phyloP scores from a whole-genome alignment of 1,140 invertebrate genomes.

The Dendroctonus ponderosae region DNA sequence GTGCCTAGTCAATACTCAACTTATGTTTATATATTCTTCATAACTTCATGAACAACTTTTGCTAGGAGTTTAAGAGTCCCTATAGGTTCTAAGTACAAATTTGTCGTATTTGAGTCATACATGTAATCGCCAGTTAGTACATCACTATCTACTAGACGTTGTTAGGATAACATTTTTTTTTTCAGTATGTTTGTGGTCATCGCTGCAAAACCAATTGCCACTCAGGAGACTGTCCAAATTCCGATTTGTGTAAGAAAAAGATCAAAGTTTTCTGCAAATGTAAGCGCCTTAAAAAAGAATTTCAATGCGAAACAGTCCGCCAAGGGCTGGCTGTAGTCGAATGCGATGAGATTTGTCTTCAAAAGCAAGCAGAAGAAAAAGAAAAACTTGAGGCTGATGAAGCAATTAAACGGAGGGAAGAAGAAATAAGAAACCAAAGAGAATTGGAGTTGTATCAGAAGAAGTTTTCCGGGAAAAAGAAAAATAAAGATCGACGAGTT shows the following conservation, averaged over 20 bases:
- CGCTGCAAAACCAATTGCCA: slow-evolving; percentile 77
- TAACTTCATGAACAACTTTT: too few relatives aligned
- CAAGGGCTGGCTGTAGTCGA: slow-evolving; percentile 54
- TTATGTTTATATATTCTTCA: background rate
- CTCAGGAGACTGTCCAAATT: slow-evolving; percentile 66
- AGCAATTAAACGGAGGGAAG: slow-evolving; percentile 57
- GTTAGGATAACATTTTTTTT: slow-evolving; percentile 35
- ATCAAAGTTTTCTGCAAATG: slow-evolving; percentile 78
- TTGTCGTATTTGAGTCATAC: too few relatives aligned
- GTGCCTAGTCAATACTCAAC: too few relatives aligned
- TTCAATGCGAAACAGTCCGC: slow-evolving; percentile 65
- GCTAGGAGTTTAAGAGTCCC: too few relatives aligned
- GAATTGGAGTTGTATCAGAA: slow-evolving; percentile 73
- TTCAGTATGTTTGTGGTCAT: slow-evolving; percentile 70
- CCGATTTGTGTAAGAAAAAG: slow-evolving; percentile 73
- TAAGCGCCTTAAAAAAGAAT: slow-evolving; percentile 73
- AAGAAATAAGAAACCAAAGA: slow-evolving; percentile 64
- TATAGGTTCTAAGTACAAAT: too few relatives aligned
- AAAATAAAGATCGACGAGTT: slow-evolving; percentile 53
- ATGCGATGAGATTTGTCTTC: slow-evolving; percentile 64
- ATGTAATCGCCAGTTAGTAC: too few relatives aligned
- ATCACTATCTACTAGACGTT: too few relatives aligned
- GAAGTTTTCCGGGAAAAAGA: slow-evolving; percentile 63
- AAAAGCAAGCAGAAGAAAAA: slow-evolving; percentile 57
- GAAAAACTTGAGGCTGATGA: slow-evolving; percentile 55